These are phyloP conservation scores for Dolomedes plantarius DNA, from an alignment of 2,888 invertebrate species.

Conservation along the genomic window DNA sequence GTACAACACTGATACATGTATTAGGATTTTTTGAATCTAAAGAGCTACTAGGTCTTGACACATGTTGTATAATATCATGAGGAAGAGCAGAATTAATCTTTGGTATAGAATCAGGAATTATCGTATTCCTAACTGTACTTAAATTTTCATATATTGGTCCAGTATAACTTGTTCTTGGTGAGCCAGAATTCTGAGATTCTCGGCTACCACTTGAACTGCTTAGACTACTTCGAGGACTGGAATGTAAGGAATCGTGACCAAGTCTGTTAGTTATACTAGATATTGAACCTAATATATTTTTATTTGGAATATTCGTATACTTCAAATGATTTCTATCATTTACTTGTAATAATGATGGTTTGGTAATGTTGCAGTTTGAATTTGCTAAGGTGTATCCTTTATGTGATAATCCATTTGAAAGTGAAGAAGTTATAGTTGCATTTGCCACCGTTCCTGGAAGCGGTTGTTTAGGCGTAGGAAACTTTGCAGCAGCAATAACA, in stretches of 20 bases:
- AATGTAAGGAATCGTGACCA: slow-evolving; percentile 68
- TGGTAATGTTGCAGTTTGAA: slow-evolving; percentile 23
- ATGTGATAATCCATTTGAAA: slow-evolving; percentile 36
- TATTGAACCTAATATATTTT: slow-evolving; percentile 46
- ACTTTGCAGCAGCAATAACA: slow-evolving; percentile 86
- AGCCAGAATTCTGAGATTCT: slow-evolving; percentile 70
- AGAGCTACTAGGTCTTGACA: slow-evolving; percentile 37
- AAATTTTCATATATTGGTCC: slow-evolving; percentile 71
- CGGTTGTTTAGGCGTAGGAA: slow-evolving; percentile 60
- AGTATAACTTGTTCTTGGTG: slow-evolving; percentile 65
- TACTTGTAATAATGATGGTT: slow-evolving; percentile 27
- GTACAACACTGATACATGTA: slow-evolving; percentile 33
- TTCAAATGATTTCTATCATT: slow-evolving; percentile 43
- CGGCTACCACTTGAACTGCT: slow-evolving; percentile 71
- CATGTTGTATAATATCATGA: slow-evolving; percentile 23
- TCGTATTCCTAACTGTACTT: slow-evolving; percentile 26
- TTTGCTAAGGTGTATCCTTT: slow-evolving; percentile 28
- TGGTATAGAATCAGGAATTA: slow-evolving; percentile 26
- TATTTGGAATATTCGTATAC: slow-evolving; percentile 53
- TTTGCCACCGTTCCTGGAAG: slow-evolving; percentile 19
- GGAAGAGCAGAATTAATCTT: slow-evolving; percentile 24
- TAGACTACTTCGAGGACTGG: slow-evolving; percentile 71
- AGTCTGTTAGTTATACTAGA: slow-evolving; percentile 18
- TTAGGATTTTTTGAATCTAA: slow-evolving; percentile 27
- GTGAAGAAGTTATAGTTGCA: neutral